phyloP scores from a whole-genome alignment of 2,888 invertebrate genomes.

The Masnerella sp. region DNA sequence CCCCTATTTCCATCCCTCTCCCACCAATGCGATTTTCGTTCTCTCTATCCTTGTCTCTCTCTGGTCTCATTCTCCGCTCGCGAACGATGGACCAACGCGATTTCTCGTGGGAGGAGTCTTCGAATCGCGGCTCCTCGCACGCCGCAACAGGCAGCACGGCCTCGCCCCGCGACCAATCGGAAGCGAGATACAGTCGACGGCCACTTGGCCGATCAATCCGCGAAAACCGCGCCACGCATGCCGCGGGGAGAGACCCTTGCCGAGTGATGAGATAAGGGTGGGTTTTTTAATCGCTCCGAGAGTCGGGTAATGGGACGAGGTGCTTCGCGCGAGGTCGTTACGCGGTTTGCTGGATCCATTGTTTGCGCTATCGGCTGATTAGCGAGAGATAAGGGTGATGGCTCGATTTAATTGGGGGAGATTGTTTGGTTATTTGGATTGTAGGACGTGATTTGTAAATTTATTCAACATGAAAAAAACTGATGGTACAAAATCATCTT shows the following conservation, averaged over 20 bases:
- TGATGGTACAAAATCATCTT: no score
- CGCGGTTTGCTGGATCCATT: no score
- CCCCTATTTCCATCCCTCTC: constrained; percentile 4
- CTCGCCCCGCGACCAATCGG: constrained; percentile 75
- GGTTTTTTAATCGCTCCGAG: constrained; percentile 13
- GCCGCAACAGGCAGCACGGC: constrained; percentile 63
- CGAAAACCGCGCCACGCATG: constrained; percentile 55
- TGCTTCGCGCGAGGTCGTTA: not conserved
- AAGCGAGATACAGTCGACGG: constrained; percentile 44
- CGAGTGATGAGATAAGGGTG: constrained; percentile 24
- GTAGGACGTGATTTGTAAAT: no score
- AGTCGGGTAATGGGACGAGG: constrained; percentile 7
- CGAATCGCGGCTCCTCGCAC: constrained; percentile 59
- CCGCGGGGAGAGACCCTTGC: constrained; percentile 58
- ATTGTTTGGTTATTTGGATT: no score
- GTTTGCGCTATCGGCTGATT: no score
- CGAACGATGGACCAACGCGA: constrained; percentile 49
- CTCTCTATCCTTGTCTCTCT: constrained; percentile 42
- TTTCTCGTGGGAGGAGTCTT: constrained; percentile 69
- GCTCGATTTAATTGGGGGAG: no score
- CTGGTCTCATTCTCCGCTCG: constrained; percentile 38
- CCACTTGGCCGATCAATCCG: constrained; percentile 58
- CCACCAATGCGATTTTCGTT: not conserved
- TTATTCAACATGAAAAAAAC: no score
- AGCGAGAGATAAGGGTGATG: no score